Evolutionary conservation across 2,888 invertebrate genomes (phyloP).

Genomic region (Listrodromus nycthemerus): DNA sequence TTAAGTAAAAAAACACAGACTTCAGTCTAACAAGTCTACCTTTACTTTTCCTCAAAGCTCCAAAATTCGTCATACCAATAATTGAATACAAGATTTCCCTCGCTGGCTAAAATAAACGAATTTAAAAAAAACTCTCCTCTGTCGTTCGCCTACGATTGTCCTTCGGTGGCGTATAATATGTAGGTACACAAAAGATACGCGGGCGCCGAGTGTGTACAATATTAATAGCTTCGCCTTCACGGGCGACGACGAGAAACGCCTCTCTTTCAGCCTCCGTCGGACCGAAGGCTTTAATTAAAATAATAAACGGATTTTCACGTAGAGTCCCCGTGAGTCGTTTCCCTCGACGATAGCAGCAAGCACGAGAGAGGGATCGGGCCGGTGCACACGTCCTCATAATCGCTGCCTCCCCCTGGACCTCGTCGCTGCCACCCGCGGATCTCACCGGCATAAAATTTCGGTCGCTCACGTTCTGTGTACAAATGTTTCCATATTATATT

Average conservation of each 20-base stretch:
- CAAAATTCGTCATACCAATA: no score
- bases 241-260: slow-evolving; percentile 13
- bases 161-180: not conserved
- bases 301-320: slow-evolving; percentile 79
- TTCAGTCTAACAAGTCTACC: no score
- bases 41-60: no score
- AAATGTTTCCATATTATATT: slow-evolving; percentile 81
- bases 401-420: slow-evolving; percentile 43
- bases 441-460: slow-evolving; percentile 71
- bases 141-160: not conserved
- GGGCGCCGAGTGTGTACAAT: not conserved
- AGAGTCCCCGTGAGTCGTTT: slow-evolving; percentile 49
- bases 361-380: slow-evolving; percentile 46
- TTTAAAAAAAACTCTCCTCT: no score
- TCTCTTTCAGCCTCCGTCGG: slow-evolving; percentile 25
- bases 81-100: no score
- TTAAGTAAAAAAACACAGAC: not conserved
- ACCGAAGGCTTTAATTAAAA: slow-evolving; percentile 83
- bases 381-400: slow-evolving; percentile 22
- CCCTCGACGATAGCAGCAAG: slow-evolving; percentile 33
- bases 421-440: slow-evolving; percentile 61
- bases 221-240: slow-evolving; percentile 2
- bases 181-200: not conserved
- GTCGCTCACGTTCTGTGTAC: slow-evolving; percentile 73
- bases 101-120: not conserved